Base-by-base conservation (phyloP, 1,140 invertebrate species). In the Zaprionus gabonicus region DNA sequence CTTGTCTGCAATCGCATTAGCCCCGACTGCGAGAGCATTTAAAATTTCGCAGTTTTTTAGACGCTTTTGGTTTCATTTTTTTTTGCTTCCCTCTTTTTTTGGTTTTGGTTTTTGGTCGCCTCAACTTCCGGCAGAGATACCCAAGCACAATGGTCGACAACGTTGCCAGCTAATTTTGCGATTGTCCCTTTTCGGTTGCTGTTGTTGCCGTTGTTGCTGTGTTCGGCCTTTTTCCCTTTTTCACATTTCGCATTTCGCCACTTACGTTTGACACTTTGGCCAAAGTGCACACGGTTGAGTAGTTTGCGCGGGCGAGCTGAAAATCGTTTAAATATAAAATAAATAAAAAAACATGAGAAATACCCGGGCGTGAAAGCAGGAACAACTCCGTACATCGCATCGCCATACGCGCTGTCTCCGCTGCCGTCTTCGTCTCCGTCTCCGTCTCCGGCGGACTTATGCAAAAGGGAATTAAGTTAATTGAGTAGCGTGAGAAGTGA, bases 391-490 rank as follows among this genome's bases (percentile, higher is more conserved):
- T 38, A 4, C 36, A 3, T 3, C n/a, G n/a, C 36, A 3, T 3
- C n/a, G n/a, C 2, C 41, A 15, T 17, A 46, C 41, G 41, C 41
- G 41, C 17, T 46, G 57, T 64, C 51, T 27, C 46, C 10, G 28
- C 31, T 49, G 7, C 23, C 38, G 15, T 23, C 41, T 27, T 34
- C 23, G 23, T 23, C 23, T 23, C 23, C 23, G 23, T 23, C 23
- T 23, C n/a, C 38, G 15, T 23, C 41, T 27, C 38, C 56, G 36
- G 20, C 66, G 46, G 57, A 66, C 62, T 80, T 78, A 75, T 87
- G 75, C 84, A 81, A 84, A 78, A 63, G 84, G 81, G 85, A 90
- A 88, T 88, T 90, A 90, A 90, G 36, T 81, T 88, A 88, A 90
- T 88, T 90, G 81, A 78, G 82, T 85, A 73, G 76, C 65, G 82